Conservation (phyloP, 2,888 invertebrate genomes). For the Parnassius glacialis region DNA sequence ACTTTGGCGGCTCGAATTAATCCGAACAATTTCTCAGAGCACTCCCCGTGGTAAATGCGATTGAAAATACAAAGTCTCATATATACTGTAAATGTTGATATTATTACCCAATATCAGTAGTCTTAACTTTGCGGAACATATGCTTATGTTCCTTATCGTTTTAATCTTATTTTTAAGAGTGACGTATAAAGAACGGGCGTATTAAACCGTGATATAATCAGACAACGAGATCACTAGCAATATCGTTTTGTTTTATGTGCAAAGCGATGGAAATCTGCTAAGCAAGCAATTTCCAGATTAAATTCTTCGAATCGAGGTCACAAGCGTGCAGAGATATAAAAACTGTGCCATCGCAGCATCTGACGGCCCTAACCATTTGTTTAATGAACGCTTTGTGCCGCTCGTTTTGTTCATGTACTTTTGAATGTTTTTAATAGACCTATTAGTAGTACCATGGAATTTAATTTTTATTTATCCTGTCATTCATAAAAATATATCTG, state of each 20-base stretch:
- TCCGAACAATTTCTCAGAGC: no score
- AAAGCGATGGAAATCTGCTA: slow-evolving; percentile 58
- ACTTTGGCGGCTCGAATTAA: no score
- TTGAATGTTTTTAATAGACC: no score
- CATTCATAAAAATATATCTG: no score
- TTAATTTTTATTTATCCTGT: no score
- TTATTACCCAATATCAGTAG: no score
- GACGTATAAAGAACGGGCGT: slow-evolving; percentile 3
- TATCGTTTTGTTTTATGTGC: slow-evolving; percentile 49
- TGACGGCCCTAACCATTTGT: slow-evolving; percentile 13
- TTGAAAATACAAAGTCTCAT: no score
- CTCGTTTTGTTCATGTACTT: no score
- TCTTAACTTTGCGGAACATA: neutral
- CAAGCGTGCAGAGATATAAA: slow-evolving; percentile 51
- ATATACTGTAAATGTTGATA: no score
- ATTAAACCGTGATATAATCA: slow-evolving; percentile 14
- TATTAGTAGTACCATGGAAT: no score
- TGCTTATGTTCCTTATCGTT: neutral
- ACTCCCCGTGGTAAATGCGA: no score
- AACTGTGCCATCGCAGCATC: slow-evolving; percentile 46
- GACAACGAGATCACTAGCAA: slow-evolving; percentile 10
- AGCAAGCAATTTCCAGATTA: slow-evolving; percentile 73
- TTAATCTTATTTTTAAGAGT: neutral
- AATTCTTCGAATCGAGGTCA: slow-evolving; percentile 67
- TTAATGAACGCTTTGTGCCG: slow-evolving; percentile 1